Evolutionary conservation across 2,113 vertebrate genomes (phyloP), one percentile per base, ranked within the genome.

Genomic region (Turnix velox): DNA sequence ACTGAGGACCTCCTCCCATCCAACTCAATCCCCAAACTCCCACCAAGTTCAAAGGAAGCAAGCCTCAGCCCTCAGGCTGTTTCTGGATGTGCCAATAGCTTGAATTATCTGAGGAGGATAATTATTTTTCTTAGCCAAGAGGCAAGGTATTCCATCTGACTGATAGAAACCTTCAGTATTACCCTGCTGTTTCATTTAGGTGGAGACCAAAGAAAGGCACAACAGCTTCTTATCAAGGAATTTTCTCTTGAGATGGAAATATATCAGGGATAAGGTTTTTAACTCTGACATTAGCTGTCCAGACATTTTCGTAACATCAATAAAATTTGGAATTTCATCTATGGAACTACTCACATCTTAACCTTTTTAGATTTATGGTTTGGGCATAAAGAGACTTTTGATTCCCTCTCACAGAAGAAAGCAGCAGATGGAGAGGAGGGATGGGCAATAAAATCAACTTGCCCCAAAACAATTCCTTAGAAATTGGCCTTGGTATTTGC

Each of bases 91-190:
- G 89, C 93, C 94, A 92, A 69, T 5, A 94, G 91, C 71, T 48
- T n/a, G 77, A 93, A 95, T 95, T 96, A 95, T 93, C 88, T 45
- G 85, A 96, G 96, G 77, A 65, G 94, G 93, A 52, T 82, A 94
- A 24, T 91, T 95, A 91, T 96, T 96, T 98, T 97, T 95, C 94
- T 94, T 95, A 96, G 96, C 97, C 96, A 94, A 93, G 85, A 95
- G 88, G 91, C 90, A 96, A 96, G 79, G 91, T 94, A 95, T 77
- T 93, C 91, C 84, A 71, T 93, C 93, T 95, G 93, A 59, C 10
- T 37, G 93, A 95, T 91, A 90, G 40, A 91, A 95, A 95, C 94
- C 79, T 94, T 84, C 96, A 96, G 95, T 88, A 83, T 62, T 58
- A 48, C 78, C 75, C 88, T 59, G 72, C 92, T 95, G 93, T 82